A percentile compares a stretch with the other conserved stretches of the same genome.
phyloP scores from a whole-genome alignment of 2,113 vertebrate genomes.

The Tyrannus savana region DNA sequence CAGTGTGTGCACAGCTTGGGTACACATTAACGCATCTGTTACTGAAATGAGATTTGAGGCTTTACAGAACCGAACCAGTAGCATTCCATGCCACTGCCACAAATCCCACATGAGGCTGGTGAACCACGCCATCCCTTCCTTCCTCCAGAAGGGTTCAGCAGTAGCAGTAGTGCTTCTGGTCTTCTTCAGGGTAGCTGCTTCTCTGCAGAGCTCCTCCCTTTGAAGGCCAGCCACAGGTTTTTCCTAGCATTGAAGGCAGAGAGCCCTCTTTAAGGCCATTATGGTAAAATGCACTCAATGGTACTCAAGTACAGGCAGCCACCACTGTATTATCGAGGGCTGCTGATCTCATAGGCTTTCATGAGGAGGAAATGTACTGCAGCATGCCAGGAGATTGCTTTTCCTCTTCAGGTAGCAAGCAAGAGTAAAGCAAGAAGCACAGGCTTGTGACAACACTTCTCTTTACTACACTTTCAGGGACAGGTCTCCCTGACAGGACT shows the following conservation, averaged over 20 bases:
- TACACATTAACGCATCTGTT: background rate
- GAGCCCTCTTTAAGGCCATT: background rate
- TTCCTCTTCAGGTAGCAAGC: background rate
- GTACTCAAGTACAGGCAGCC: background rate
- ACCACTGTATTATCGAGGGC: background rate
- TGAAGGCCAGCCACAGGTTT: background rate
- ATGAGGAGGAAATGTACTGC: background rate
- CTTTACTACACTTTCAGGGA: background rate
- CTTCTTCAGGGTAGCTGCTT: background rate
- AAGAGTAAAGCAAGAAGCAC: background rate
- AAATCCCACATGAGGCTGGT: background rate
- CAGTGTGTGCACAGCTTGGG: background rate
- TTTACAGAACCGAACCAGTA: background rate
- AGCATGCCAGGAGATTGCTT: background rate
- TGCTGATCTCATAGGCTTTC: background rate
- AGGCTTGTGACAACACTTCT: background rate
- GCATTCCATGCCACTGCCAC: background rate
- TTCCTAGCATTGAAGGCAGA: background rate
- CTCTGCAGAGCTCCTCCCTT: background rate
- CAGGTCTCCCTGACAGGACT: background rate
- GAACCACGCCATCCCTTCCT: background rate
- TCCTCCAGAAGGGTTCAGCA: background rate
- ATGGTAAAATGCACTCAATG: fast-evolving
- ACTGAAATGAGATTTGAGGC: background rate
- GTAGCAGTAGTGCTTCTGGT: background rate